Evolutionary conservation across 2,797 vertebrate genomes (phyloP).

Genomic region (Hipposideros larvatus): DNA sequence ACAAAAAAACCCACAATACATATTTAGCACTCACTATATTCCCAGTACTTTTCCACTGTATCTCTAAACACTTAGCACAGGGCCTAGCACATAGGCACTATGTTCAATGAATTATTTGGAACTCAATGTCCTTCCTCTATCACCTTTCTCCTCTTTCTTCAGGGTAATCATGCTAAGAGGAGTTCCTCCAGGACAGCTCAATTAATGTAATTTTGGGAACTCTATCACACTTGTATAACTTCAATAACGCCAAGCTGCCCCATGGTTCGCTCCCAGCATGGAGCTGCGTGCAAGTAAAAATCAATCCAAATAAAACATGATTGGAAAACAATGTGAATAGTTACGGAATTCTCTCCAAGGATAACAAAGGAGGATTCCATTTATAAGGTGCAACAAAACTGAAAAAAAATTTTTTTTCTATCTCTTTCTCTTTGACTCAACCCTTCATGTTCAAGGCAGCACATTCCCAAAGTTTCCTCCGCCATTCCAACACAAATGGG

Average conservation of each 20-base stretch:
- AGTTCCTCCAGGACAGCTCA: not conserved
- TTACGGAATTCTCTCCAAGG: conserved; percentile 57
- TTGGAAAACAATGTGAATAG: conserved; percentile 53
- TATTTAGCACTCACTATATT: not conserved
- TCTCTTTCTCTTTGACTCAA: not conserved
- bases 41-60: not conserved
- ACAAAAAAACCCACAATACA: not conserved
- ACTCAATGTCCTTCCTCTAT: not conserved
- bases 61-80: not conserved
- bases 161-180: not conserved
- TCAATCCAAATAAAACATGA: conserved; percentile 51
- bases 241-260: conserved; percentile 27
- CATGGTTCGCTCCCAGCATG: not conserved
- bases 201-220: not conserved
- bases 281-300: conserved; percentile 23
- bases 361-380: conserved; percentile 28
- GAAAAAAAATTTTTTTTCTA: not conserved
- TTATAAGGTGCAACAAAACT: conserved; percentile 25
- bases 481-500: not conserved
- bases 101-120: not conserved
- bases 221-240: conserved; percentile 25
- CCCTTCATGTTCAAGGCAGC: not conserved
- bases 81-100: not conserved
- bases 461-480: not conserved
- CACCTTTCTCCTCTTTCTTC: not conserved